A percentile compares a stretch with the other conserved stretches of the same genome.
phyloP scores from a whole-genome alignment of 2,888 invertebrate species.

The Tenthredo distinguenda region DNA sequence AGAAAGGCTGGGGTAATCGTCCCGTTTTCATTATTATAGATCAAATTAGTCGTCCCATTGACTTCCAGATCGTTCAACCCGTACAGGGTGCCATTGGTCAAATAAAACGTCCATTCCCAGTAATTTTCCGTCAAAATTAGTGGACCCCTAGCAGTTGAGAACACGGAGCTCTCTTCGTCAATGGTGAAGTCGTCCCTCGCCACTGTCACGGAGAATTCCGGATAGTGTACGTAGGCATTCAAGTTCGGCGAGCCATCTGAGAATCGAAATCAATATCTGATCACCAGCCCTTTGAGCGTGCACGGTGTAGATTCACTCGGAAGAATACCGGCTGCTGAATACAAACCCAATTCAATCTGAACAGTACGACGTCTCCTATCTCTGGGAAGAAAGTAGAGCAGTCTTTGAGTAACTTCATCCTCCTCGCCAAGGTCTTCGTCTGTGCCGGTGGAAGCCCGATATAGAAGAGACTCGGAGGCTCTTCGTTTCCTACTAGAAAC shows the following conservation, averaged over 20 bases:
- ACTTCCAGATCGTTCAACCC: slow-evolving; percentile 81
- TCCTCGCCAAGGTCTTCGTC: neutral
- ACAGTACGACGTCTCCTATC: slow-evolving; percentile 22
- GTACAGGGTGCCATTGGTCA: slow-evolving; percentile 80
- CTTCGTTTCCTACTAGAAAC: neutral
- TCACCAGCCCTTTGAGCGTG: neutral
- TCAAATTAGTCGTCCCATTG: slow-evolving; percentile 63
- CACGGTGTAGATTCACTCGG: too few relatives aligned
- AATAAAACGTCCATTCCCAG: slow-evolving; percentile 82
- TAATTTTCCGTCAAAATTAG: slow-evolving; percentile 82
- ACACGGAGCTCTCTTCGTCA: slow-evolving; percentile 76
- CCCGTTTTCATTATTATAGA: slow-evolving; percentile 63
- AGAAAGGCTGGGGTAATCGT: slow-evolving; percentile 60
- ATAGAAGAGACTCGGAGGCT: neutral
- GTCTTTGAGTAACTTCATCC: slow-evolving; percentile 27
- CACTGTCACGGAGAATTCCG: slow-evolving; percentile 64
- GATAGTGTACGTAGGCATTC: slow-evolving; percentile 58
- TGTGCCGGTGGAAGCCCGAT: too few relatives aligned
- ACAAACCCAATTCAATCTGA: slow-evolving; percentile 33
- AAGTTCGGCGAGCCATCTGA: slow-evolving; percentile 54
- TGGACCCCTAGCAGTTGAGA: slow-evolving; percentile 81
- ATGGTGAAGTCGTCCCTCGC: slow-evolving; percentile 72
- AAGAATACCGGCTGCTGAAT: neutral
- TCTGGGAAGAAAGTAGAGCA: slow-evolving; percentile 32
- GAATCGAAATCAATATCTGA: neutral